Evolutionary conservation across 2,113 vertebrate species (phyloP).

Genomic region (Corythornis cristatus): DNA sequence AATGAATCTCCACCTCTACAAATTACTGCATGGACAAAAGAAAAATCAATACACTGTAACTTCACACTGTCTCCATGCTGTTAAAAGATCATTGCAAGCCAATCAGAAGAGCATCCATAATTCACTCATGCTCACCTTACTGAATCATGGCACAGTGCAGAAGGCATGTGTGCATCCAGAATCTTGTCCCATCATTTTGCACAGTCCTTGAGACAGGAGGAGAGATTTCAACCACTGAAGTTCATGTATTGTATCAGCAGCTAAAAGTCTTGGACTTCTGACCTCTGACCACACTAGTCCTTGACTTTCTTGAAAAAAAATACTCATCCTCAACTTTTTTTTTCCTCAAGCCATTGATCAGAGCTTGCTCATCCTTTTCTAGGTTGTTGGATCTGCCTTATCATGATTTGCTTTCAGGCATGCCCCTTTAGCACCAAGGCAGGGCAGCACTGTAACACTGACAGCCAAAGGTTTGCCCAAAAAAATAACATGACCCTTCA

Average conservation of each 20-base stretch:
- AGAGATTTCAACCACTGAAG: background rate
- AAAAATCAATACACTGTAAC: conserved; percentile 45
- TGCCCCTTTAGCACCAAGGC: background rate
- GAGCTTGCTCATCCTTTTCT: background rate
- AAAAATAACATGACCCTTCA: background rate
- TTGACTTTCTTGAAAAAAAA: background rate
- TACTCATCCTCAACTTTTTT: background rate
- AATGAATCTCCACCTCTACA: conserved; percentile 39
- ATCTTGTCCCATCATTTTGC: background rate
- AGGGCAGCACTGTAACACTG: background rate
- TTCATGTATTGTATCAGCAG: background rate
- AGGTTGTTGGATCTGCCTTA: background rate
- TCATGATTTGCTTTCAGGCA: background rate
- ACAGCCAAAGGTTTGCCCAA: background rate
- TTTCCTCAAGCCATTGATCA: background rate
- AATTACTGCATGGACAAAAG: conserved; percentile 25
- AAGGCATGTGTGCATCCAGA: background rate
- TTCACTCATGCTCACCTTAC: background rate
- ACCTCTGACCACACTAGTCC: background rate
- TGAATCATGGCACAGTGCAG: background rate
- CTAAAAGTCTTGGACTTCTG: background rate
- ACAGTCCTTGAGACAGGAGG: background rate
- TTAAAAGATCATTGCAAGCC: background rate
- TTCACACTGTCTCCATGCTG: background rate
- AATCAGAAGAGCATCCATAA: conserved; percentile 15